Evolutionary conservation across 2,888 invertebrate species (phyloP), one percentile per base, ranked within the genome.

Genomic region (Acrobeloides nanus): DNA sequence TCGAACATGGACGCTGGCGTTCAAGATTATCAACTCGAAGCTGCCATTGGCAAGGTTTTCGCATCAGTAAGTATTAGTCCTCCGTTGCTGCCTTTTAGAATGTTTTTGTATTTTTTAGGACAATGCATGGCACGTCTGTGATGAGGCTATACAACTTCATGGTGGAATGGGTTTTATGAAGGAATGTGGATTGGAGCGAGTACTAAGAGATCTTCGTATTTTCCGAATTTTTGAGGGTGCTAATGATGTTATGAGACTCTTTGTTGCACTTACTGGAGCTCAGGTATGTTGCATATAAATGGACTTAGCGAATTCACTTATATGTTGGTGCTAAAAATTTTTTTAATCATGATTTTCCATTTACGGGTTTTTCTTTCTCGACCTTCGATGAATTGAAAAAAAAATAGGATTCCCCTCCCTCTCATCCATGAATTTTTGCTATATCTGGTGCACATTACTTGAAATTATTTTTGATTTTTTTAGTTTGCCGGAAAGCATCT

Each of bases 181-280:
- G 33, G 73, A 74, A 43, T 64, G 64, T 6, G 90, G 89, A 0
- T 78, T 95, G 45, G 97, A 97, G 78, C 82, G 87, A 4, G 23
- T 51, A 3, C 26, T 43, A n/a, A 18, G 24, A 54, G 45, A 53
- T 48, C 37, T 50, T 12, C 45, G 58, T 8, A 90, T 95, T 71
- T 99, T 97, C 81, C 81, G 93, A 74, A 97, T 97, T 74, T 97
- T 97, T 77, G 97, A 97, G 79, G 97, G 97, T 68, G 89, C 93
- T 63, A 97, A 97, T 75, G 97, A 97, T 74, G 92, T 97, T 75
- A 81, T 99, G 59, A 80, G 93, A 29, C 80, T 97, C 39, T 95
- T 97, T 78, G 85, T 97, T 40, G 89, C 93, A 15, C 81, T 97
- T 15, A 93, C 93, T 27, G 90, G 89, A 78, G 78, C 76, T 32